phyloP scores from a whole-genome alignment of 2,888 invertebrate genomes.

The Alsophila aescularia region DNA sequence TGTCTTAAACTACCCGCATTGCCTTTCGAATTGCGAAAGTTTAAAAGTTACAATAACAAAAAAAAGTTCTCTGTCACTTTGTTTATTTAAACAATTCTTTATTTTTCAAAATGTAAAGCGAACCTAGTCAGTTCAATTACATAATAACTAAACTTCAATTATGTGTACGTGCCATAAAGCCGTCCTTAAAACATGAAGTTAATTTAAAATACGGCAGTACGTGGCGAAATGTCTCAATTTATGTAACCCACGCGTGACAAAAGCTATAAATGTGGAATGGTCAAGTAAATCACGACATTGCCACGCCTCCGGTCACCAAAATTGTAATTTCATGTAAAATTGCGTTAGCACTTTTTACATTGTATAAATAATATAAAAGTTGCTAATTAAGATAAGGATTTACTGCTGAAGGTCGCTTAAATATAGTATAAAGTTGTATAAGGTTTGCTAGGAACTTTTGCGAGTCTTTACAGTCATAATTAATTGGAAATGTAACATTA shows the following conservation, averaged over 20 bases:
- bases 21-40: too few species aligned
- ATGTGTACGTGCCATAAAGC: constrained; percentile 41
- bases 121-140: constrained; percentile 1
- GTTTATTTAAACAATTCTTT: too few species aligned
- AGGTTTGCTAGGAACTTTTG: constrained; percentile 3
- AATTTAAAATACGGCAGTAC: constrained; percentile 47
- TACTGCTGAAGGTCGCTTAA: constrained; percentile 33
- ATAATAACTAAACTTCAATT: constrained; percentile 24
- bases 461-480: background rate
- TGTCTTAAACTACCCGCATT: too few species aligned
- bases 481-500: too few species aligned
- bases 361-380: constrained; percentile 53
- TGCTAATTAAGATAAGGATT: constrained; percentile 56
- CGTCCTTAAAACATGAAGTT: constrained; percentile 44
- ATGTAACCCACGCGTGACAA: constrained; percentile 70
- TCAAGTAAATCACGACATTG: constrained; percentile 68
- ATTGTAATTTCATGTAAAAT: constrained; percentile 69
- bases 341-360: constrained; percentile 52
- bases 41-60: background rate
- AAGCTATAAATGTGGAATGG: constrained; percentile 67
- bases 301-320: constrained; percentile 63
- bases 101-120: background rate
- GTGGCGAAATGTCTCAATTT: constrained; percentile 73
- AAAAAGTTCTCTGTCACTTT: background rate
- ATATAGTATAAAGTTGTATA: constrained; percentile 22